Evolutionary conservation across 2,888 invertebrate species (phyloP).

Genomic region (Volucella bombylans): DNA sequence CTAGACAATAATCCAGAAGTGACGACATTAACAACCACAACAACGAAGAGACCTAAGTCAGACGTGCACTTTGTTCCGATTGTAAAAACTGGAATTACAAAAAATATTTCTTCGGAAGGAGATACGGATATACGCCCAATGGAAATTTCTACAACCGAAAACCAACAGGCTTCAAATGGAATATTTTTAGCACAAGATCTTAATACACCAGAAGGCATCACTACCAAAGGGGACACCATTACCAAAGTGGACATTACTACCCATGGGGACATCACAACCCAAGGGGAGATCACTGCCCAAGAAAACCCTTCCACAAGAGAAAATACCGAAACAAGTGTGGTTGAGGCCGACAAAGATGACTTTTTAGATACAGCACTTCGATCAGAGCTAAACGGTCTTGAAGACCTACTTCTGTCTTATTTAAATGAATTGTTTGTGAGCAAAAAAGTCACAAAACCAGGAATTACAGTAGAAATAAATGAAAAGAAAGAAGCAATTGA

Average conservation of each 20-base stretch:
- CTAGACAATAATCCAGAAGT: background rate
- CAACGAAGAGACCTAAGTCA: background rate
- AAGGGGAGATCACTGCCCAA: too few species aligned
- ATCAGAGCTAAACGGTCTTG: slow-evolving; percentile 77
- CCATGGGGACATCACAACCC: too few species aligned
- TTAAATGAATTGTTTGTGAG: slow-evolving; percentile 73
- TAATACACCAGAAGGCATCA: too few species aligned
- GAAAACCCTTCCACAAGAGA: background rate
- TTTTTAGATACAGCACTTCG: slow-evolving; percentile 58
- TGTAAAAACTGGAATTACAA: too few species aligned
- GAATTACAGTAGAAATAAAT: slow-evolving; percentile 77
- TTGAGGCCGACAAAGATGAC: background rate
- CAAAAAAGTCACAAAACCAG: slow-evolving; percentile 72
- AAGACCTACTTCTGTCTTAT: slow-evolving; percentile 78
- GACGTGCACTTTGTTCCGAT: too few species aligned
- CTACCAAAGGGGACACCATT: too few species aligned
- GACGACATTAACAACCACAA: background rate
- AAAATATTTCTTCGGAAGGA: too few species aligned
- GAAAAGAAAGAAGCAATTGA: slow-evolving; percentile 81
- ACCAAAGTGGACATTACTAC: too few species aligned
- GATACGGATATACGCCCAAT: too few species aligned
- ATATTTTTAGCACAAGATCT: too few species aligned
- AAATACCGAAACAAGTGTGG: background rate
- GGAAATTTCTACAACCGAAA: too few species aligned
- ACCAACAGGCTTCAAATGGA: too few species aligned